Evolutionary conservation across 2,888 invertebrate genomes (phyloP), one percentile per base, ranked within the genome.

Genomic region (Patella depressa): DNA sequence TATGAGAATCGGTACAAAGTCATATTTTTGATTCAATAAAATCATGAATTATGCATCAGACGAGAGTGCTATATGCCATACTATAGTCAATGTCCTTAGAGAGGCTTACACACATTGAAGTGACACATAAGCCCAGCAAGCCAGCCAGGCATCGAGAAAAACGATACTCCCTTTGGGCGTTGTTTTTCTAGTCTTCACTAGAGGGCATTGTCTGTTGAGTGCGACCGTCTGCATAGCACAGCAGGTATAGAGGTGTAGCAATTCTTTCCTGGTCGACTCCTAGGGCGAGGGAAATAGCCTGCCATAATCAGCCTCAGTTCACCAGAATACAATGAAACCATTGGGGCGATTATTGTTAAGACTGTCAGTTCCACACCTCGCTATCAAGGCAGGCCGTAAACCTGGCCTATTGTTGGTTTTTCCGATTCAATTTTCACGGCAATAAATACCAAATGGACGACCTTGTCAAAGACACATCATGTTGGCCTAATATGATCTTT

Each of bases 131-230:
- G 24, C 74, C 69, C 57, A 24, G 71, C 71, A 65, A 55, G 70
- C 65, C 34, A 70, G 77, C 73, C 73, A 54, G 73, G 74, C 65
- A 29, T 73, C 19, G 70, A 74, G 74, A 78, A 78, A 78, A 72
- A 69, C 71, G 78, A 74, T 78, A 71, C 74, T 75, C 75, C 75
- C 78, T 34, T 29, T 29, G 72, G 72, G 74, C 55, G 71, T 71
- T 53, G 74, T 77, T 74, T 70, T 71, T 73, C 65, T 73, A 70
- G 59, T 71, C 65, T 71, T 77, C 70, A 77, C 76, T 73, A 76
- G 76, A 72, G 76, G 76, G 76, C 72, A 76, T 76, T 76, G 76
- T 76, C 19, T 76, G 76, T 76, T 76, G 76, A 76, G 76, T 72
- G 76, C 59, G 72, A 65, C 76, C 57, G 76, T 76, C 76, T 76